Percentiles rank a stretch among this genome's conserved stretches.
Evolutionary conservation across 2,888 invertebrate genomes (phyloP).

Genomic region (Tachina lurida): DNA sequence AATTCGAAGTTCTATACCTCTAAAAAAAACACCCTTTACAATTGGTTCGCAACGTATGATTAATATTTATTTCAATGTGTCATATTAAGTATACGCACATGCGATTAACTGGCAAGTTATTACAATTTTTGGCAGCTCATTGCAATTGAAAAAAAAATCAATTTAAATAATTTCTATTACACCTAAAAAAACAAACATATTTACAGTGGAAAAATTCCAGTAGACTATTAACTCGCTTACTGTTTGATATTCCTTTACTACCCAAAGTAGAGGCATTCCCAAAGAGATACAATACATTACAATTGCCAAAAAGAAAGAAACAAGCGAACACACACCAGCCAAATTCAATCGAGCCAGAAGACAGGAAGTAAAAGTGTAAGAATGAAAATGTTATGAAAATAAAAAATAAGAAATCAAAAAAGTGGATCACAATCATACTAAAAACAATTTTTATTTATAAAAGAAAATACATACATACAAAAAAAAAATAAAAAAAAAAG

Average conservation of each 20-base stretch:
- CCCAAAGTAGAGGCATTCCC: constrained; percentile 6
- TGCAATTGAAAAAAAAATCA: too few species aligned
- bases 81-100: neutral
- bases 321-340: neutral
- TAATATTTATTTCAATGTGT: neutral
- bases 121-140: too few species aligned
- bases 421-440: constrained; percentile 8
- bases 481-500: constrained; percentile 23
- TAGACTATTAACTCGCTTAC: neutral
- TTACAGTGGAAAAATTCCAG: too few species aligned
- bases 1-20: too few species aligned
- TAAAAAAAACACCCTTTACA: too few species aligned
- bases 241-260: neutral
- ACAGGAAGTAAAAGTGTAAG: constrained; percentile 63
- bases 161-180: too few species aligned
- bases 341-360: constrained; percentile 53
- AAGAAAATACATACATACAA: neutral
- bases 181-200: too few species aligned
- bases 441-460: constrained; percentile 37
- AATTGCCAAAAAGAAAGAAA: constrained; percentile 4
- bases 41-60: neutral
- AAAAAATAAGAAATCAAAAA: constrained; percentile 35
- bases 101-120: neutral
- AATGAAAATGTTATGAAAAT: constrained; percentile 56
- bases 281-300: constrained; percentile 6